Evolutionary conservation across 2,888 invertebrate species (phyloP), one percentile per base, ranked within the genome.

Genomic region (Allygus modestus): DNA sequence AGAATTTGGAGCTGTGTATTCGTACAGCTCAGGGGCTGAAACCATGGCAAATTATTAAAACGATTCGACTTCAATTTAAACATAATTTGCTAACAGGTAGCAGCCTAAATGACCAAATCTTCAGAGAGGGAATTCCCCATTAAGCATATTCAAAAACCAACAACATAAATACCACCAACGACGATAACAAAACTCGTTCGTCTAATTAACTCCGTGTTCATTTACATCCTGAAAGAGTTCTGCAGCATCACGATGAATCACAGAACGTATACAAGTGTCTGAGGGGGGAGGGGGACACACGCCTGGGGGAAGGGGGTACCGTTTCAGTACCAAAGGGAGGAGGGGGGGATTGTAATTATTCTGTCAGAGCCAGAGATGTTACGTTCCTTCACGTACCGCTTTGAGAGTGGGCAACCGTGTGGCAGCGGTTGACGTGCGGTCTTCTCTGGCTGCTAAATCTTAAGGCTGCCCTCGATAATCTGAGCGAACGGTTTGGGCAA

Each of bases 261-360:
- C 51, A 4, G 15, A n/a, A 51, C 51, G 15, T 37, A 7, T 37
- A 11, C 37, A 4, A 11, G 4, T 51, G 51, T 12, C 51, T 17
- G 51, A n/a, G 51, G 51, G 17, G 51, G 51, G 51, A n/a, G 51
- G 51, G 51, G 51, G 51, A 15, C 51, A 51, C 51, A 15, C 9
- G 51, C 37, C 37, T 7, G 37, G 4, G 37, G 37, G 37, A 11
- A 11, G 11, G 37, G 11, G 37, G 37, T 37, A 37, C 37, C 37
- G 37, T 37, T 37, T 11, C 37, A 37, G 37, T 4, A 7, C 37
- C 37, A 7, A 4, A n/a, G 4, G 51, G 51, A 15, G 51, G 51
- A 15, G 51, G 51, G 51, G 51, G 51, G 51, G 51, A n/a, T n/a
- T n/a, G n/a, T 51, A n/a, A 51, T 51, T 51, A 51, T 51, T 51